Evolutionary conservation across 1,140 invertebrate genomes (phyloP), one percentile per base, ranked within the genome.

Genomic region (Pseudachorutes palmiensis): DNA sequence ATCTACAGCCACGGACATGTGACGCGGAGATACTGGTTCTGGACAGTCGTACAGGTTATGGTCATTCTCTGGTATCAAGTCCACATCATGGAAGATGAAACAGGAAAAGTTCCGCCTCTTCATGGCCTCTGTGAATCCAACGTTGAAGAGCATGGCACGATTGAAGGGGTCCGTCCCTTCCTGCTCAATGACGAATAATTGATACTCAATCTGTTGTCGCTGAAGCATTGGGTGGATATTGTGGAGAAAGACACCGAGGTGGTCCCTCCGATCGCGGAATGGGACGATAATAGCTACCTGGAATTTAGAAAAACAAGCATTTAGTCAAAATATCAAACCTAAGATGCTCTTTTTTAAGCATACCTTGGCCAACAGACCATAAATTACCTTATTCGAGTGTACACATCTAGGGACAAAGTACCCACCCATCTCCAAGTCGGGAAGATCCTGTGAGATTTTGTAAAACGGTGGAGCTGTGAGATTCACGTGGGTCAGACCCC

Each of bases 71-170:
- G 94, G 66, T 22, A 70, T 65, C 2, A 70, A 33, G 36, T 70
- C 68, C 28, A 98, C 91, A 78, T 97, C 95, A 80, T 97, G 94
- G 80, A 97, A 97, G 69, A 97, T 87, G 79, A 94, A 95, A 80
- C 94, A 97, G 75, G 92, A 86, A 79, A 87, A 93, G 48, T 85
- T 80, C 32, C 30, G 36, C 29, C 60, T 32, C 76, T 90, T 90
- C 70, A 87, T 78, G 1, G 91, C 88, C 79, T 97, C 94, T 45
- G 85, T 82, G 78, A 88, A 97, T 5, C 94, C 95, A n/a, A 97
- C 87, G 79, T 98, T 98, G 87, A 97, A 91, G 57, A 97, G 81
- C 82, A 90, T 89, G 1, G 91, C 95, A 64, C 93, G 83, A 78
- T 97, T 97, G 77, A 97, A 98, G 19, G 83, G 82, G 9, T 82